A percentile compares a stretch with the other conserved stretches of the same genome.
Evolutionary conservation across 2,888 invertebrate genomes (phyloP).

Genomic region (Acrobasis repandana): DNA sequence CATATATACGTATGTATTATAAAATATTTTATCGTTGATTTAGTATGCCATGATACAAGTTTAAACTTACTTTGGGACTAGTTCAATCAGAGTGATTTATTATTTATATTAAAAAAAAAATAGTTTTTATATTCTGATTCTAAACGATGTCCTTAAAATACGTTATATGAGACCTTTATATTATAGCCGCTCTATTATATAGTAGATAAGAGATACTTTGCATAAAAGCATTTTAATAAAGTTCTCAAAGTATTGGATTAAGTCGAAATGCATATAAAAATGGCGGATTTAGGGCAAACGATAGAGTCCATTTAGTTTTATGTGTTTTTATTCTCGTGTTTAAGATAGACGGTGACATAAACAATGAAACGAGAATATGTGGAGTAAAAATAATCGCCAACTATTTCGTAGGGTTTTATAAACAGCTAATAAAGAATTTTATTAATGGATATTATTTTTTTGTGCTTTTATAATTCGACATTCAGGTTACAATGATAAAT

Average conservation of each 20-base stretch:
- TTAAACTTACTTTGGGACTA: too few species aligned
- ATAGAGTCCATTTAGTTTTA: constrained; percentile 16
- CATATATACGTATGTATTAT: too few species aligned
- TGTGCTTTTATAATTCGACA: background rate
- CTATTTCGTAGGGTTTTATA: constrained; percentile 2
- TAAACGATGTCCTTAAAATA: too few species aligned
- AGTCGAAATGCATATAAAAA: constrained; percentile 5
- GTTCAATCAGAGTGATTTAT: too few species aligned
- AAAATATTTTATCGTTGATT: too few species aligned
- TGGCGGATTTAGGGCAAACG: constrained; percentile 17
- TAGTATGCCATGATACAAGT: too few species aligned
- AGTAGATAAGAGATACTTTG: background rate
- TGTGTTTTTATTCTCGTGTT: constrained; percentile 14
- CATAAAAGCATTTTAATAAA: constrained; percentile 4
- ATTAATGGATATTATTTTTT: background rate
- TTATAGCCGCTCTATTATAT: background rate
- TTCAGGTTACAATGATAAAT: background rate
- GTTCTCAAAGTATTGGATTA: background rate
- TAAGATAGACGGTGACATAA: constrained; percentile 8
- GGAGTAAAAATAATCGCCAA: constrained; percentile 4
- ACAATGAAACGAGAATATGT: constrained; percentile 2
- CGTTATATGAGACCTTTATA: background rate
- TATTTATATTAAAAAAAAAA: too few species aligned
- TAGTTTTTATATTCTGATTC: too few species aligned
- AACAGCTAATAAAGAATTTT: background rate